These are phyloP conservation scores for Drosophila asahinai DNA, from an alignment of 1,140 invertebrate genomes.

Conservation along the genomic window DNA sequence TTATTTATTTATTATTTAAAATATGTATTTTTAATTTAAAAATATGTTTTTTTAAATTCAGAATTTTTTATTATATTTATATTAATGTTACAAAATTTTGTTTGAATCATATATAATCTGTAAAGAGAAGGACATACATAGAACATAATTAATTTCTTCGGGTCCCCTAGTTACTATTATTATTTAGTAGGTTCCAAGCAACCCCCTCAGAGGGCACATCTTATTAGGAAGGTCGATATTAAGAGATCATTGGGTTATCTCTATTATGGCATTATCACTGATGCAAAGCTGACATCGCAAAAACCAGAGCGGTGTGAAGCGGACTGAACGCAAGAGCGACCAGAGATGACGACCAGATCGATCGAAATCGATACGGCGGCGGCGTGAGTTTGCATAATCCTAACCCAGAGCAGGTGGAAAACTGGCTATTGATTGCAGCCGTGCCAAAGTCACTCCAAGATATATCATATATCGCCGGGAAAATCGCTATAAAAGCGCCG, in stretches of 20 bases:
- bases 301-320: slow-evolving; percentile 72
- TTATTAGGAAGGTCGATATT: slow-evolving; percentile 9
- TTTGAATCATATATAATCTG: too few species aligned
- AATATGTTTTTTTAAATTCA: too few species aligned
- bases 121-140: too few species aligned
- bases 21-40: too few species aligned
- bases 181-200: too few species aligned
- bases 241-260: slow-evolving; percentile 36
- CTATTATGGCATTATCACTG: slow-evolving; percentile 36
- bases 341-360: slow-evolving; percentile 13
- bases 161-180: too few species aligned
- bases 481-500: slow-evolving; percentile 57
- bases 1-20: too few species aligned
- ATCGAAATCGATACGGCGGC: slow-evolving; percentile 63
- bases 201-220: neutral
- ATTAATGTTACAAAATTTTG: too few species aligned
- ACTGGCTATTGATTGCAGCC: slow-evolving; percentile 67
- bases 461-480: slow-evolving; percentile 58
- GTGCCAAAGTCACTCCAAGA: slow-evolving; percentile 41
- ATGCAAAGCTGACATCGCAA: slow-evolving; percentile 39
- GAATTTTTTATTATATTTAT: too few species aligned
- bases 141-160: too few species aligned
- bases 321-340: slow-evolving; percentile 58
- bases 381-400: slow-evolving; percentile 66
- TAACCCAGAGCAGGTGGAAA: slow-evolving; percentile 51